phyloP scores from a whole-genome alignment of 2,888 invertebrate species.

The Drosophila quinaria region DNA sequence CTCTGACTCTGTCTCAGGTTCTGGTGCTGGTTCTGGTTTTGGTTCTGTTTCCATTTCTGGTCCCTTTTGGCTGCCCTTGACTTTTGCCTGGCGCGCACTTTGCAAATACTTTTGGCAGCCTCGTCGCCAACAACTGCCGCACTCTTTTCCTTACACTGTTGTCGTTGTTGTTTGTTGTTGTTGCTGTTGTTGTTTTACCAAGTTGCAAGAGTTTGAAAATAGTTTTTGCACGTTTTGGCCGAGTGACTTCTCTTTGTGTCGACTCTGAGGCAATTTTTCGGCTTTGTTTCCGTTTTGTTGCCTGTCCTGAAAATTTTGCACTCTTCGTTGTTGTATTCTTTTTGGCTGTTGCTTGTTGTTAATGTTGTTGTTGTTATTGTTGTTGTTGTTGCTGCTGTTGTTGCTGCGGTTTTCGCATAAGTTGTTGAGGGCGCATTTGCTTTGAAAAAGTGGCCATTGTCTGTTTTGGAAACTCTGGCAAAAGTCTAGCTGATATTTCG shows the following conservation, averaged over 20 bases:
- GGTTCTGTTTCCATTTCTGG: constrained; percentile 11
- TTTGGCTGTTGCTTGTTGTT: constrained; percentile 9
- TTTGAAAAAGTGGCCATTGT: constrained; percentile 60
- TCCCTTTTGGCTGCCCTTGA: constrained; percentile 72
- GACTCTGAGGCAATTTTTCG: constrained; percentile 68
- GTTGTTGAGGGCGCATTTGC: constrained; percentile 56
- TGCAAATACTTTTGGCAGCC: constrained; percentile 77
- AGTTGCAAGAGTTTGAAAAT: constrained; percentile 70
- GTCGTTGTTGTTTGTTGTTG: constrained; percentile 18
- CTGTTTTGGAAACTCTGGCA: constrained; percentile 70
- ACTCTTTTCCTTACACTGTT: constrained; percentile 14
- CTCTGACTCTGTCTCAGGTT: not conserved
- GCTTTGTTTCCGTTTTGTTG: constrained; percentile 70
- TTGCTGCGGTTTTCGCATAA: constrained; percentile 22
- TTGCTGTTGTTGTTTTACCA: constrained; percentile 35
- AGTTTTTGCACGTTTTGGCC: constrained; percentile 78
- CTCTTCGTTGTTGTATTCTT: constrained; percentile 34
- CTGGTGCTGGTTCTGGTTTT: constrained; percentile 23
- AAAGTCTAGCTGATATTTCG: constrained; percentile 45
- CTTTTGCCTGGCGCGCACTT: constrained; percentile 78
- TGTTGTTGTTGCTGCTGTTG: constrained; percentile 17
- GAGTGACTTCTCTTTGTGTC: constrained; percentile 70
- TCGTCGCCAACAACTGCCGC: constrained; percentile 70
- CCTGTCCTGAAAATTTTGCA: constrained; percentile 71
- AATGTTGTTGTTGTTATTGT: constrained; percentile 11